Conservation (phyloP, 2,888 invertebrate species). For the Zygogramma bicolorata region DNA sequence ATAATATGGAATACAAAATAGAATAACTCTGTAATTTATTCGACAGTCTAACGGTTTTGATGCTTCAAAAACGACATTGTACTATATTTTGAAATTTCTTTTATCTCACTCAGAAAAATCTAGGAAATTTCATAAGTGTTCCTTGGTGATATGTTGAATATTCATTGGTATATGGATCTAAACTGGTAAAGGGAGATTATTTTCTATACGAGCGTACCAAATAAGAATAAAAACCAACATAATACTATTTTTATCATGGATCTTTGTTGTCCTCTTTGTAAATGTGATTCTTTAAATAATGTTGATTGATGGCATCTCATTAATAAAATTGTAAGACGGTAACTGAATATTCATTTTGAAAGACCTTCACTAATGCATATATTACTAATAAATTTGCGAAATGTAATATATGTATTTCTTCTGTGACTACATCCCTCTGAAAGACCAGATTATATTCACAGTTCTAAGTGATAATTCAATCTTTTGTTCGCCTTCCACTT, state of each 20-base stretch:
- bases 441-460: too few relatives aligned
- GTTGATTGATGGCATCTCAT: slow-evolving; percentile 33
- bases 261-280: slow-evolving; percentile 57
- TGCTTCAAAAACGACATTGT: too few relatives aligned
- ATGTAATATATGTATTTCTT: too few relatives aligned
- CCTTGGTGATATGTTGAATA: slow-evolving; percentile 7
- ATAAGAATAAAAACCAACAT: slow-evolving; percentile 31
- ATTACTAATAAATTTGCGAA: too few relatives aligned
- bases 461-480: too few relatives aligned
- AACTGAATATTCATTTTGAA: neutral
- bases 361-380: too few relatives aligned
- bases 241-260: slow-evolving; percentile 62
- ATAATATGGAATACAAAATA: neutral
- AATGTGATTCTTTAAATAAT: slow-evolving; percentile 56
- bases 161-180: neutral
- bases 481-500: too few relatives aligned
- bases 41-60: too few relatives aligned
- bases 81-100: too few relatives aligned
- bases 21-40: neutral
- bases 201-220: slow-evolving; percentile 59
- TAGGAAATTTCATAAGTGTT: neutral
- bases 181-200: slow-evolving; percentile 13
- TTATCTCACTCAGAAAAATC: neutral
- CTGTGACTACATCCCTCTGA: too few relatives aligned
- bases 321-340: slow-evolving; percentile 26